phyloP scores from a whole-genome alignment of 1,140 invertebrate species.

The Ptiloglossa arizonensis region DNA sequence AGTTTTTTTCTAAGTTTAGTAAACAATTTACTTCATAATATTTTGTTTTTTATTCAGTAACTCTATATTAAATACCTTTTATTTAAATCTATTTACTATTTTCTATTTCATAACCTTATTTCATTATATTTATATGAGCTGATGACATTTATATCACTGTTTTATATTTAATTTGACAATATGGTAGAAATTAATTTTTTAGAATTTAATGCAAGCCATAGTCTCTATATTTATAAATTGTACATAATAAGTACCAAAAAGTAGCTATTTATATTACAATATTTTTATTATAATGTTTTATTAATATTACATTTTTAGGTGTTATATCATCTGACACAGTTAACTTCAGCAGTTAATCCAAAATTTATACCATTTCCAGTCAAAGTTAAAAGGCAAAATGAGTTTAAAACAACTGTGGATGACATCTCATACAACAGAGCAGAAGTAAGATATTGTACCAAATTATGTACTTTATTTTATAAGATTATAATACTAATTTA shows the following conservation, averaged over 20 bases:
- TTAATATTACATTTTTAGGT: conserved; percentile 69
- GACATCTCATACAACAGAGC: conserved; percentile 67
- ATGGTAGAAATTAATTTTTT: conserved; percentile 3
- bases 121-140: not conserved
- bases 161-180: not conserved
- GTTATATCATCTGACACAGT: conserved; percentile 78
- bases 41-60: not conserved
- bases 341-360: conserved; percentile 75
- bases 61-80: not conserved
- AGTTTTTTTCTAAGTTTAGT: conserved; percentile 2
- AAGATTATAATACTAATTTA: conserved; percentile 19
- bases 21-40: not conserved
- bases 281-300: no score
- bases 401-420: conserved; percentile 57
- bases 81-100: not conserved
- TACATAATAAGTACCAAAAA: no score
- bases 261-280: no score
- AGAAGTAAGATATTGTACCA: conserved; percentile 65
- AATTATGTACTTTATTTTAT: not conserved
- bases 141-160: not conserved
- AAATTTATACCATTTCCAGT: conserved; percentile 67
- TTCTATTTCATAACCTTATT: conserved; percentile 15
- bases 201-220: not conserved
- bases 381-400: conserved; percentile 65
- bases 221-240: not conserved